Conservation (phyloP, 2,113 vertebrate species). For the Bubo blakistoni region DNA sequence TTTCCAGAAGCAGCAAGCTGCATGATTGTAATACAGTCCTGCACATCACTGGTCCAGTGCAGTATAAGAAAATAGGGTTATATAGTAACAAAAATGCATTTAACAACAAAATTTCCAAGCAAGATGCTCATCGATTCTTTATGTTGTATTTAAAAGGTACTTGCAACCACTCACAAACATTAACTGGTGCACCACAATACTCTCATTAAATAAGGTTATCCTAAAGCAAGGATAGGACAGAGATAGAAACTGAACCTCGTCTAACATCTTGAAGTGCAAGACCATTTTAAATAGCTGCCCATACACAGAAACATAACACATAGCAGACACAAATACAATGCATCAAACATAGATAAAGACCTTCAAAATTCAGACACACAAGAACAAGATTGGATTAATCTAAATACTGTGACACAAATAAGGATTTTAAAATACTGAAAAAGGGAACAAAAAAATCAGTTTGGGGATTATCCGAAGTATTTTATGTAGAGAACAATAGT, state of each 20-base stretch:
- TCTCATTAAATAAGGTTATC: background rate
- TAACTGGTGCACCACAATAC: background rate
- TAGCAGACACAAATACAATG: background rate
- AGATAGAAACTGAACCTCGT: background rate
- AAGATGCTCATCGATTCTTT: background rate
- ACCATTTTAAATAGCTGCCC: background rate
- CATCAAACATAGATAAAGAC: background rate
- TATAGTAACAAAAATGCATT: background rate
- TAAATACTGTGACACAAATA: background rate
- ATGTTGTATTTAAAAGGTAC: background rate
- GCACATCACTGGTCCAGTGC: background rate
- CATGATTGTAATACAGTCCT: background rate
- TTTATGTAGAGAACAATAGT: background rate
- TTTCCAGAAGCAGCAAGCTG: background rate
- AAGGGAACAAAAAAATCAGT: background rate
- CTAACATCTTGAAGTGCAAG: background rate
- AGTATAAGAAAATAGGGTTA: background rate
- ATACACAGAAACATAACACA: rapidly evolving
- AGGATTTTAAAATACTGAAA: background rate
- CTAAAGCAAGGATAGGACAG: background rate
- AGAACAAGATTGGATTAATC: background rate
- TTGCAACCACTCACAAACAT: background rate
- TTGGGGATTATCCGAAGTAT: background rate
- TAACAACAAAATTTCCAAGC: background rate
- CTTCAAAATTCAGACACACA: background rate